Percentiles rank a stretch among this genome's conserved stretches.
These are phyloP conservation scores for Forficula auricularia DNA, from an alignment of 1,140 invertebrate genomes.

Conservation along the genomic window DNA sequence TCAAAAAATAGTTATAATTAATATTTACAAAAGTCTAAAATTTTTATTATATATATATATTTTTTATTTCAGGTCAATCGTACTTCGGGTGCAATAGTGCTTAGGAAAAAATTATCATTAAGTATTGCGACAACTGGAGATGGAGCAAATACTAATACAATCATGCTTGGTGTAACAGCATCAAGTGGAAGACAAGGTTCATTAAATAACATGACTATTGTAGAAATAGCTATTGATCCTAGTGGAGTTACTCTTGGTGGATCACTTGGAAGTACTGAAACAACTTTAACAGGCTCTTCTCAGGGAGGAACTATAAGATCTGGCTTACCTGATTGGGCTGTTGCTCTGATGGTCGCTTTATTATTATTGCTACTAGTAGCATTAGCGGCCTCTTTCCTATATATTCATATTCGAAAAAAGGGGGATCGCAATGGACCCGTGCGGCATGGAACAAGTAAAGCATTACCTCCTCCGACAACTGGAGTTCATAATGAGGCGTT, in stretches of 20 bases:
- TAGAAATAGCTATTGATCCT: conserved; percentile 66
- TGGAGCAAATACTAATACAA: conserved; percentile 36
- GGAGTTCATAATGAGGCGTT: conserved; percentile 4
- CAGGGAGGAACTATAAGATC: too few species aligned
- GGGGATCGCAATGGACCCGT: conserved; percentile 48
- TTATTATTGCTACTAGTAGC: conserved; percentile 56
- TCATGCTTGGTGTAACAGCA: conserved; percentile 64
- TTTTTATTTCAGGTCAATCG: conserved; percentile 43
- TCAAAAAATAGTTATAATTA: too few species aligned
- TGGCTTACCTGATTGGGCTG: conserved; percentile 66
- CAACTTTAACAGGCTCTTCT: conserved; percentile 4
- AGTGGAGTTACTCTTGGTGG: too few species aligned
- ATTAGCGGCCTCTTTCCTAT: conserved; percentile 63
- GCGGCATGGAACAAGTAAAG: conserved; percentile 69
- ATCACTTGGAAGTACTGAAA: conserved; percentile 17
- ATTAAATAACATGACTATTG: conserved; percentile 63
- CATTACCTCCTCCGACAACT: conserved; percentile 53
- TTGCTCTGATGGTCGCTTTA: conserved; percentile 65
- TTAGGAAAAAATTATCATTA: conserved; percentile 50
- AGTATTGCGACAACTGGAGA: conserved; percentile 20
- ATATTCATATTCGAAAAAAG: conserved; percentile 66
- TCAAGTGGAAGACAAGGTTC: conserved; percentile 75
- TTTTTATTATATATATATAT: too few species aligned
- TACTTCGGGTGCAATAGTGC: conserved; percentile 68
- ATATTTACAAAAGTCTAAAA: too few species aligned